Evolutionary conservation across 1,140 invertebrate species (phyloP), one percentile per base, ranked within the genome.

Genomic region (Cotesia chilonis): DNA sequence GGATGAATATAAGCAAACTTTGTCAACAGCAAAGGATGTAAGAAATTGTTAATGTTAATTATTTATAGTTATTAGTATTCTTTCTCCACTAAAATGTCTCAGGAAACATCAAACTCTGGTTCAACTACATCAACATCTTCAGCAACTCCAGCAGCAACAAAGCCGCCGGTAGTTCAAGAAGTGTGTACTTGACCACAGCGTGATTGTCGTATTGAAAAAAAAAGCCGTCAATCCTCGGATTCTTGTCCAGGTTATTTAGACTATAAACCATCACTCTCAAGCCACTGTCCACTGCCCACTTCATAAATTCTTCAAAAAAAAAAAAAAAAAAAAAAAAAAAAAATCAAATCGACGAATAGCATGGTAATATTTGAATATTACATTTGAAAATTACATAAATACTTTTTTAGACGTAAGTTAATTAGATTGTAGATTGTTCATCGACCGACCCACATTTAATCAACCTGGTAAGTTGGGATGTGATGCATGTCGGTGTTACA

Each of bases 101-200:
- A 80, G 77, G 80, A 82, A 74, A 76, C 78, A 63, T 75, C 81
- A 70, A 77, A 77, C 7, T 64, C 74, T 41, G 66, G 78, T 20
- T 74, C 83, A 57, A 74, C 83, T 12, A 72, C 83, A 10, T 47
- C 41, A 6, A 47, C 41, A 47, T 47, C 41, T 47, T 47, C 7
- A 47, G 41, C 41, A 47, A 47, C 41, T 47, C 6, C 41, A 3
- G 41, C 41, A 2, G 41, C 41, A 47, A 47, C 41, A 47, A 47
- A 47, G 5, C 41, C 41, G 10, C 41, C 41, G 5, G 81, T 84
- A 61, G 81, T 80, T 3, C 84, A 85, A 73, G 83, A 84, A 61
- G 82, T 84, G 64, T 85, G 84, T 75, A 85, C 83, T 76, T 85
- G 83, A 85, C 80, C 81, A 71, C 71, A 81, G 57, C 70, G 70